A percentile compares a stretch with the other conserved stretches of the same genome.
phyloP scores from a whole-genome alignment of 1,140 invertebrate genomes.

The Drosophila sulfurigaster region DNA sequence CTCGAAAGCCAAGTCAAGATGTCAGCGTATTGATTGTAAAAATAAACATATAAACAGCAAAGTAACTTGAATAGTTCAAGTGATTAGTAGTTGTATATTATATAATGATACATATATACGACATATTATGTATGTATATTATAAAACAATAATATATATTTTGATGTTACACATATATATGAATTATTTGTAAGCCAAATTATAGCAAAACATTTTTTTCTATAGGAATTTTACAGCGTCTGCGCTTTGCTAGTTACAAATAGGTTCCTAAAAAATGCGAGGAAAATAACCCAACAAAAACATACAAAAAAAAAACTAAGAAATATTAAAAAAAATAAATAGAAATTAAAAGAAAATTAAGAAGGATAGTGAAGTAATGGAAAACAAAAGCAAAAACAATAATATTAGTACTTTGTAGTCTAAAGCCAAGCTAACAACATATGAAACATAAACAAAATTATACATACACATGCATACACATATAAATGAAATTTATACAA shows the following conservation, averaged over 20 bases:
- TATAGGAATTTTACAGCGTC: constrained; percentile 67
- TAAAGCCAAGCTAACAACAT: constrained; percentile 80
- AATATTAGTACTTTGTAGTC: constrained; percentile 66
- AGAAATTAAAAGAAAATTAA: constrained; percentile 42
- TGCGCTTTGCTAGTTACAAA: constrained; percentile 77
- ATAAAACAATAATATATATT: constrained; percentile 56
- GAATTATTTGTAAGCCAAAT: constrained; percentile 77
- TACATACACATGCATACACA: constrained; percentile 48
- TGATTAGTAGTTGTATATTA: constrained; percentile 24
- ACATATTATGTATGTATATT: constrained; percentile 52
- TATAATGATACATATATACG: constrained; percentile 25
- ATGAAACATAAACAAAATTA: constrained; percentile 50
- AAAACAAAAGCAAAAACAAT: constrained; percentile 66
- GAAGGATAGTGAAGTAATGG: constrained; percentile 42
- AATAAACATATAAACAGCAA: constrained; percentile 3
- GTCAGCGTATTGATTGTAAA: constrained; percentile 30
- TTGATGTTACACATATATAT: constrained; percentile 79
- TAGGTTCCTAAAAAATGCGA: constrained; percentile 72
- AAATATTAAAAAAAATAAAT: constrained; percentile 18
- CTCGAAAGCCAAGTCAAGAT: constrained; percentile 35
- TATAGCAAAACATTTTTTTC: constrained; percentile 75
- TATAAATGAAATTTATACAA: constrained; percentile 76
- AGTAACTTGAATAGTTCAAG: constrained; percentile 32
- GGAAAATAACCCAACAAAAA: constrained; percentile 37
- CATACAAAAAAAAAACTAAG: constrained; percentile 27